Conservation (phyloP, 1,140 invertebrate species). For the Drosophila lacteicornis region DNA sequence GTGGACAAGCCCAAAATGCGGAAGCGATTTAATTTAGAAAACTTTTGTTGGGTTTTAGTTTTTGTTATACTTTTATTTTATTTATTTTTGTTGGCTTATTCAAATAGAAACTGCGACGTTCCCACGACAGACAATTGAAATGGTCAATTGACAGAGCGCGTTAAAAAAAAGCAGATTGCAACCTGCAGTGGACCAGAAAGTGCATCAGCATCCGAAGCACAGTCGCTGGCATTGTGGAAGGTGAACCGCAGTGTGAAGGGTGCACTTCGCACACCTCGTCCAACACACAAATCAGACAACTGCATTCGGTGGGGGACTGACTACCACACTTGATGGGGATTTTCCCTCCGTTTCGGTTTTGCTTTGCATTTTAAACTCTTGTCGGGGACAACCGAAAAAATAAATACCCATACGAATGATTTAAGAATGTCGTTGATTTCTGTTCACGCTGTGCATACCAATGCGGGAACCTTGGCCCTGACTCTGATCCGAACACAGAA, state of each 20-base stretch:
- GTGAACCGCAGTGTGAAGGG: constrained; percentile 39
- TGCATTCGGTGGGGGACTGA: constrained; percentile 15
- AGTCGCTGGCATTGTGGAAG: constrained; percentile 35
- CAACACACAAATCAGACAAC: constrained; percentile 12
- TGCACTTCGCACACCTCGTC: constrained; percentile 21
- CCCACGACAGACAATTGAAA: constrained; percentile 68
- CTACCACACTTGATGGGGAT: constrained; percentile 7
- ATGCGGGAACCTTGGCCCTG: constrained; percentile 64
- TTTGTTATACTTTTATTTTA: constrained; percentile 20
- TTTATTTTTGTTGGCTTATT: constrained; percentile 19
- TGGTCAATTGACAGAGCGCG: constrained; percentile 25
- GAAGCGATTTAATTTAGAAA: constrained; percentile 71
- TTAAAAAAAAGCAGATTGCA: constrained; percentile 40
- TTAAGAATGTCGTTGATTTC: constrained; percentile 53
- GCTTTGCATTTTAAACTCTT: constrained; percentile 42
- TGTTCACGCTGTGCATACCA: constrained; percentile 42
- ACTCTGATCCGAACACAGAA: constrained; percentile 44
- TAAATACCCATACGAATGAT: constrained; percentile 25
- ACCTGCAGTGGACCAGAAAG: constrained; percentile 26
- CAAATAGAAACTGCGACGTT: constrained; percentile 43
- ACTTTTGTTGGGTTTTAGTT: constrained; percentile 26
- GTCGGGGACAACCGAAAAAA: constrained; percentile 17
- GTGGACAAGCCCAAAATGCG: constrained; percentile 40
- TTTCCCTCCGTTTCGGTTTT: constrained; percentile 14
- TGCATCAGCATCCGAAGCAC: constrained; percentile 23